These are phyloP conservation scores for Erpetoichthys calabaricus DNA, from an alignment of 2,797 vertebrate genomes.

Conservation along the genomic window DNA sequence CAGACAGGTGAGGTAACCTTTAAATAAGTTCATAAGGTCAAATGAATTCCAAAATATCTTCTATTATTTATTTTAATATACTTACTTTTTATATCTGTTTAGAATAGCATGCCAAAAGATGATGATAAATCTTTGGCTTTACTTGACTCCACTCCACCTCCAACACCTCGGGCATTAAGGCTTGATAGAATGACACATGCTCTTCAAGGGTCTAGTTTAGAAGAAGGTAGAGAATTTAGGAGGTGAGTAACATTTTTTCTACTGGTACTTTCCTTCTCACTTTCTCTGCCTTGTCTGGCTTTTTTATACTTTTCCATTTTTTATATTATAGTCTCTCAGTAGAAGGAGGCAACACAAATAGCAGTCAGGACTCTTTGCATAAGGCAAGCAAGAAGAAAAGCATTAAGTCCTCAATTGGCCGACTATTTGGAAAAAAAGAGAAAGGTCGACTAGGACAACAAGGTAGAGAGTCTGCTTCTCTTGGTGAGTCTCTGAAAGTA, in stretches of 20 bases:
- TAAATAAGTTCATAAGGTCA: background rate
- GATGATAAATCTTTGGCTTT: slow-evolving; percentile 69
- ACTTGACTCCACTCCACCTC: slow-evolving; percentile 67
- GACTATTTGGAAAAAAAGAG: slow-evolving; percentile 79
- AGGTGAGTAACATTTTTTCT: slow-evolving; percentile 26
- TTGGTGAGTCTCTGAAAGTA: slow-evolving; percentile 60
- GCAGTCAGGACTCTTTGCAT: slow-evolving; percentile 73
- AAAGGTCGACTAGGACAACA: slow-evolving; percentile 68
- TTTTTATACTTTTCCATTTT: background rate
- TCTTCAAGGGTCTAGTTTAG: slow-evolving; percentile 61
- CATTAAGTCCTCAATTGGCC: slow-evolving; percentile 80
- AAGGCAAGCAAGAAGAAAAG: slow-evolving; percentile 83
- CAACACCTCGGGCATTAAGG: slow-evolving; percentile 68
- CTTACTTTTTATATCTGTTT: slow-evolving; percentile 1
- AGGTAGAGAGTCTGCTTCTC: slow-evolving; percentile 61
- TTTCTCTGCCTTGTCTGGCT: slow-evolving; percentile 7
- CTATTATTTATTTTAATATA: too few relatives aligned
- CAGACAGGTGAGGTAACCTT: slow-evolving; percentile 38
- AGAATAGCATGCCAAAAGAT: slow-evolving; percentile 67
- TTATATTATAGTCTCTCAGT: slow-evolving; percentile 38
- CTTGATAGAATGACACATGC: slow-evolving; percentile 76
- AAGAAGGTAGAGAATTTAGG: slow-evolving; percentile 67
- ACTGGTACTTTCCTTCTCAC: background rate
- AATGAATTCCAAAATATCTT: background rate
- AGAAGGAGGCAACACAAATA: slow-evolving; percentile 55